phyloP scores from a whole-genome alignment of 2,797 vertebrate species.

The Acanthurus lineatus region DNA sequence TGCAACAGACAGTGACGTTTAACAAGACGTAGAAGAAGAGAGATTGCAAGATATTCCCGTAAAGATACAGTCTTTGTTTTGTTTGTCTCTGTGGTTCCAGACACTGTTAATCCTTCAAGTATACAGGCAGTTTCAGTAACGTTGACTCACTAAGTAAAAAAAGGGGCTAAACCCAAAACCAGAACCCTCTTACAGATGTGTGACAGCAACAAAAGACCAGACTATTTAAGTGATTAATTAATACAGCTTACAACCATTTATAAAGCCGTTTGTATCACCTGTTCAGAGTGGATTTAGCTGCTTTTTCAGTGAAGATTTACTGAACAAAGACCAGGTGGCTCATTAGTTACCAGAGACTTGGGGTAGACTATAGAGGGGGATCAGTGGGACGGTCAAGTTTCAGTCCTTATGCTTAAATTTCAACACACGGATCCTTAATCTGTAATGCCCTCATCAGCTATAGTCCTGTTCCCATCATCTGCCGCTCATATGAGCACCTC shows the following conservation, averaged over 20 bases:
- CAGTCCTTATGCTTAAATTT: slow-evolving; percentile 84
- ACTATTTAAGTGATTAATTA: slow-evolving; percentile 80
- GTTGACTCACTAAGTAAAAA: slow-evolving; percentile 48
- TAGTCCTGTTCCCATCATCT: slow-evolving; percentile 57
- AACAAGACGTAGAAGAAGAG: slow-evolving; percentile 52
- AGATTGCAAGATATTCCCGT: slow-evolving; percentile 21
- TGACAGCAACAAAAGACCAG: slow-evolving; percentile 66
- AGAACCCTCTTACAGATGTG: slow-evolving; percentile 62
- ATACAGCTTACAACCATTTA: slow-evolving; percentile 80
- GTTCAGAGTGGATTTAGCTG: slow-evolving; percentile 75
- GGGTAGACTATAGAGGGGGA: slow-evolving; percentile 63
- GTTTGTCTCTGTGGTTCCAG: slow-evolving; percentile 53
- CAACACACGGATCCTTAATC: slow-evolving; percentile 80
- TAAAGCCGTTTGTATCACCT: slow-evolving; percentile 81
- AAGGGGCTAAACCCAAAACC: slow-evolving; percentile 54
- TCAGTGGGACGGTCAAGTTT: slow-evolving; percentile 81
- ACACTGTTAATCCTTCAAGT: slow-evolving; percentile 62
- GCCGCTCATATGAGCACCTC: slow-evolving; percentile 55
- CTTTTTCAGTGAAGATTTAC: slow-evolving; percentile 81
- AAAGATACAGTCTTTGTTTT: slow-evolving; percentile 53
- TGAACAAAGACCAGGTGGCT: slow-evolving; percentile 84
- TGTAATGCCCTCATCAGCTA: slow-evolving; percentile 63
- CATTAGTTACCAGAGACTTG: slow-evolving; percentile 80
- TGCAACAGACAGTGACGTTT: slow-evolving; percentile 29
- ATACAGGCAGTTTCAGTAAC: slow-evolving; percentile 49